Conservation (phyloP, 2,888 invertebrate genomes). For the Strigamia crassipes region DNA sequence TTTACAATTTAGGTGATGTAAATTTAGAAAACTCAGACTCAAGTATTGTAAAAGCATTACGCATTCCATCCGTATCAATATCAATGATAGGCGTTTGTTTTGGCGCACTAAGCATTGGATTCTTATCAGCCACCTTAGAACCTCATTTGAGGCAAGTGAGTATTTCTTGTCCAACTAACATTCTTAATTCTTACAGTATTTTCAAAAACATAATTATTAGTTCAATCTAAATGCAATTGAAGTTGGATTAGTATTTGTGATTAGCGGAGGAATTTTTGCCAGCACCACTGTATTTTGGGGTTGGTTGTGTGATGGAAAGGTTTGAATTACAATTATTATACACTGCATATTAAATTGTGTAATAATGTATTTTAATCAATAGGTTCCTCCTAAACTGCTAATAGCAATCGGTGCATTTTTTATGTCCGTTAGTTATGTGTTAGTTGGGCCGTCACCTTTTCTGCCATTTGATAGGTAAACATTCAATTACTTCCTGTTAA, state of each 20-base stretch:
- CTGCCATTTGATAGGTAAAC: slow-evolving; percentile 69
- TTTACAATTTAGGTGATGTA: not conserved
- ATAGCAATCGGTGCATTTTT: slow-evolving; percentile 71
- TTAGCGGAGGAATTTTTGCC: slow-evolving; percentile 81
- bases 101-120: slow-evolving; percentile 82
- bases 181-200: not conserved
- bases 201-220: slow-evolving; percentile 10
- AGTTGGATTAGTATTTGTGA: slow-evolving; percentile 79
- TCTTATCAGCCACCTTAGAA: slow-evolving; percentile 85
- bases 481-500: too few relatives aligned
- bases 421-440: slow-evolving; percentile 70
- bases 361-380: not conserved
- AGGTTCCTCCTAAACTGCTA: slow-evolving; percentile 67
- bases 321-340: slow-evolving; percentile 51
- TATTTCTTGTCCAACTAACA: too few relatives aligned
- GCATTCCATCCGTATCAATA: slow-evolving; percentile 72
- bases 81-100: slow-evolving; percentile 71
- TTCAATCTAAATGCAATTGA: slow-evolving; percentile 64
- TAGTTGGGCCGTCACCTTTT: slow-evolving; percentile 82
- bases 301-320: slow-evolving; percentile 70
- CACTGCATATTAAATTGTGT: too few relatives aligned
- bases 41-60: slow-evolving; percentile 66
- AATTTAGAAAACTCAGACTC: not conserved
- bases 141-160: slow-evolving; percentile 76
- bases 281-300: slow-evolving; percentile 79